Percentiles rank a stretch among this genome's conserved stretches.
phyloP scores from a whole-genome alignment of 1,140 invertebrate genomes.

The Vanessa atalanta region DNA sequence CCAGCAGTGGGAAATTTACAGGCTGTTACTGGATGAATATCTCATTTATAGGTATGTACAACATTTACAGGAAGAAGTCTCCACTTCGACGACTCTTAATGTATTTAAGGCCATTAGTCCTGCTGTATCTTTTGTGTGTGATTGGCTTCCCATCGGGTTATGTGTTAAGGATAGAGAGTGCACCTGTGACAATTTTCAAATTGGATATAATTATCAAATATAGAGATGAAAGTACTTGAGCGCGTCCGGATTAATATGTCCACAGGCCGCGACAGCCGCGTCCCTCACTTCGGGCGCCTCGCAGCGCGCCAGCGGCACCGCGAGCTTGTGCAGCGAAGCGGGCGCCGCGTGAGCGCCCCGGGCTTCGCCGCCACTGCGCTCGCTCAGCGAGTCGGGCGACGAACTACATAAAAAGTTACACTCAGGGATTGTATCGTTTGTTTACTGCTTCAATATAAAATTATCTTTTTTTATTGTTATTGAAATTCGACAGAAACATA shows the following conservation, averaged over 20 bases:
- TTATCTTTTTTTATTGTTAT: too few relatives aligned
- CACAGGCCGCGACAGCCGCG: constrained; percentile 94
- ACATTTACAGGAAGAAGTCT: too few relatives aligned
- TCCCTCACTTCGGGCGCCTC: constrained; percentile 96
- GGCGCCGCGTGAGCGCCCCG: constrained; percentile 86
- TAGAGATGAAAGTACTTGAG: constrained; percentile 87
- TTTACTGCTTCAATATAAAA: background rate
- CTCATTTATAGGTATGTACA: too few relatives aligned
- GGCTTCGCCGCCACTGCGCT: constrained; percentile 86
- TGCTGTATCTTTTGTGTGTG: too few relatives aligned
- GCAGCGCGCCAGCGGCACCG: constrained; percentile 93
- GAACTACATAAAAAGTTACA: constrained; percentile 80
- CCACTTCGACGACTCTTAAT: too few relatives aligned
- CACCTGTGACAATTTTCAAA: too few relatives aligned
- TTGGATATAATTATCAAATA: background rate
- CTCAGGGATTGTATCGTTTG: background rate
- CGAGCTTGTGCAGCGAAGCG: constrained; percentile 93
- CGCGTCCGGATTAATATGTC: constrained; percentile 95
- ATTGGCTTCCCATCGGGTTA: too few relatives aligned
- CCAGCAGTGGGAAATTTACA: too few relatives aligned
- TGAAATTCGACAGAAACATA: too few relatives aligned
- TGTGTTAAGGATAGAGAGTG: too few relatives aligned
- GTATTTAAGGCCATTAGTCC: too few relatives aligned
- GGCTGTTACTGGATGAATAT: too few relatives aligned
- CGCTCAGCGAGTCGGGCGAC: constrained; percentile 92